Percentiles rank a stretch among this genome's conserved stretches.
These are phyloP conservation scores for Bellardia bayeri DNA, from an alignment of 2,888 invertebrate species.

Conservation along the genomic window DNA sequence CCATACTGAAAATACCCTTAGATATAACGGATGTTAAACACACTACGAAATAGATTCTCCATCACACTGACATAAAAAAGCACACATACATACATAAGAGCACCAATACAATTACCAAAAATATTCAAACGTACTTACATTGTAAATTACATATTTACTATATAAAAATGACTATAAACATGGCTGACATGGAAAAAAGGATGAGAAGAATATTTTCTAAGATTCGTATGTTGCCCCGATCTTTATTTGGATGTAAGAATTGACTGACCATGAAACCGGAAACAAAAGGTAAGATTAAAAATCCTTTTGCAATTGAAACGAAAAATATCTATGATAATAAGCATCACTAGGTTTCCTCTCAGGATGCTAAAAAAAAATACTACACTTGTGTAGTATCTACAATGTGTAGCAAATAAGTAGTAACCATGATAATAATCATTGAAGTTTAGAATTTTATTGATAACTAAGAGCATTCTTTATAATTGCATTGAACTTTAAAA, in stretches of 20 bases:
- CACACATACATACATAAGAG: no score
- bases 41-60: background rate
- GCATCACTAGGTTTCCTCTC: slow-evolving; percentile 30
- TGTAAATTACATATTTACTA: no score
- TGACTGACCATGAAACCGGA: slow-evolving; percentile 73
- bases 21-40: slow-evolving; percentile 58
- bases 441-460: slow-evolving; percentile 37
- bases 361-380: slow-evolving; percentile 3
- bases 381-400: background rate
- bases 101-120: no score
- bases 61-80: no score
- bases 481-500: slow-evolving; percentile 12
- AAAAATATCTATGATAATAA: slow-evolving; percentile 20
- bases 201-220: background rate
- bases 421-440: slow-evolving; percentile 19
- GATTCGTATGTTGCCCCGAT: background rate
- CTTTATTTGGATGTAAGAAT: background rate
- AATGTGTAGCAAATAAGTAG: background rate
- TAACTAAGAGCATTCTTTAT: slow-evolving; percentile 20
- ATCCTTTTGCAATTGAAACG: slow-evolving; percentile 42
- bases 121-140: no score
- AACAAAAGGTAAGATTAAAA: slow-evolving; percentile 73
- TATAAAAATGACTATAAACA: no score
- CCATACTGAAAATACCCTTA: slow-evolving; percentile 48
- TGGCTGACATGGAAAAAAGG: background rate